phyloP scores from a whole-genome alignment of 2,113 vertebrate species.

The Indicator maculatus region DNA sequence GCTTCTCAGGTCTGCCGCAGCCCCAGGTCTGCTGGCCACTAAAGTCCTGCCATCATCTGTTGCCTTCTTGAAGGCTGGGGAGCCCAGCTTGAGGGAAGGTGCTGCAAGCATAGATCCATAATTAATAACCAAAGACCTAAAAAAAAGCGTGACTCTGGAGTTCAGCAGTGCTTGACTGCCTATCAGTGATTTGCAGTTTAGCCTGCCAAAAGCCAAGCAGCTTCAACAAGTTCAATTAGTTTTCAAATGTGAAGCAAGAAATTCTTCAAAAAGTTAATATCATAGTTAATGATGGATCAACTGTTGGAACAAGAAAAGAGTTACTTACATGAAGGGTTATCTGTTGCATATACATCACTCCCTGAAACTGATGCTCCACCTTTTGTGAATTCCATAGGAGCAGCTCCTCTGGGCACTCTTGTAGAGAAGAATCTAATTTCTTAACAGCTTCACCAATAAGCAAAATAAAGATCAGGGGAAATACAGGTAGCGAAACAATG shows the following conservation, averaged over 20 bases:
- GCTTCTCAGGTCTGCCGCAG: not conserved
- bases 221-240: not conserved
- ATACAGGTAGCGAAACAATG: not conserved
- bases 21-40: rapidly evolving
- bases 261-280: not conserved
- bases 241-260: not conserved
- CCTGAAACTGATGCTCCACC: not conserved
- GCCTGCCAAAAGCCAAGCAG: not conserved
- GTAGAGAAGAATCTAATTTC: not conserved
- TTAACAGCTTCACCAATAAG: not conserved
- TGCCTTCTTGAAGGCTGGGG: not conserved
- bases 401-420: not conserved
- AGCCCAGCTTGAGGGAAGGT: rapidly evolving
- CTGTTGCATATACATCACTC: not conserved
- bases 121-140: not conserved
- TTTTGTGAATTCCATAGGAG: not conserved
- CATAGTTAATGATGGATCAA: not conserved
- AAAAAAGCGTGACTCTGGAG: not conserved
- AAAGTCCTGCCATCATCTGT: not conserved
- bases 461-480: not conserved
- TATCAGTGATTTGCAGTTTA: not conserved
- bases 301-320: not conserved
- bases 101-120: rapidly evolving
- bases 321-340: not conserved
- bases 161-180: not conserved